Base-by-base conservation (phyloP, 2,113 vertebrate species). In the Ascaphus truei region DNA sequence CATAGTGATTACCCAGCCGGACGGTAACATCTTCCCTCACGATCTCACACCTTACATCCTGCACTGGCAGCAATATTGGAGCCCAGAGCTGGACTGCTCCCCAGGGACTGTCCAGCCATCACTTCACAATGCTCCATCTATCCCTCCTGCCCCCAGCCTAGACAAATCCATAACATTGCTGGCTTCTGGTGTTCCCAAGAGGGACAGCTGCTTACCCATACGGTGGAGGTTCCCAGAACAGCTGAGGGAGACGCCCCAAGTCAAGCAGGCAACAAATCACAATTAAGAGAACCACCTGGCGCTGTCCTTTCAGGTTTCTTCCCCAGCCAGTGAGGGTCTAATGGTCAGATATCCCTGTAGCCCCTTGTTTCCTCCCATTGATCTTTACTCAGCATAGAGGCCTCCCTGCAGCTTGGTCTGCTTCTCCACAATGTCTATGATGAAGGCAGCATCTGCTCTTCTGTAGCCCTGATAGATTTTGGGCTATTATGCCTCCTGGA, bases 41-140 rank as follows among this genome's bases (percentile, higher is more conserved):
- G 93, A 95, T 73, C 85, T 96, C 29, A 85, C 92, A 4, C 93
- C 93, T 2, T 96, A 92, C 51, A 90, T 96, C 56, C 79, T 93
- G 13, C 88, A 92, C 0, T 90, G 87, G 51, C 29, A 15, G 51
- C 29, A 43, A 4, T 51, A 64, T 20, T 3, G 16, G 36, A 33
- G 7, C 4, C 29, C 1, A 3, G 22, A 73, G 33, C n/a, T n/a
- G n/a, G n/a, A n/a, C n/a, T n/a, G n/a, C n/a, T n/a, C n/a, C n/a
- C n/a, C n/a, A n/a, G n/a, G n/a, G n/a, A 73, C 0, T 5, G 37
- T 29, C 51, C 64, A 27, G 18, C 77, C 4, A 74, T 29, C 3
- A 75, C 76, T 22, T 68, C 60, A 10, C 77, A n/a, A 15, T 26
- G 85, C n/a, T 80, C 76, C 1, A 69, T 68, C 0, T 79, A n/a